Conservation (phyloP, 1,140 invertebrate species). For the Solen grandis region DNA sequence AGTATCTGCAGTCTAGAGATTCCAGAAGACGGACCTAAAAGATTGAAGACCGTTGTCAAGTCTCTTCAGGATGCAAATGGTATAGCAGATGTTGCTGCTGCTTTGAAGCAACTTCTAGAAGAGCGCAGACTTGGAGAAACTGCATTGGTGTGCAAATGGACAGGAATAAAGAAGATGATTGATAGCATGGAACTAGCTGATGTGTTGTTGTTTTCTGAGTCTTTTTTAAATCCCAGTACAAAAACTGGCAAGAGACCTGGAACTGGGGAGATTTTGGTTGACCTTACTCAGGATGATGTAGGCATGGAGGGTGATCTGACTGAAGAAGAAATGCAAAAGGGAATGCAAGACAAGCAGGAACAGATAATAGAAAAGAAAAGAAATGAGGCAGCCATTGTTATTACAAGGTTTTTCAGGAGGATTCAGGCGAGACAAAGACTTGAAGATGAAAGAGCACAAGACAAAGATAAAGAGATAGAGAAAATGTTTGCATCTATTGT, state of each 20-base stretch:
- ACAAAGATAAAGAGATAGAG: constrained; percentile 13
- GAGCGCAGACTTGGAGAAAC: constrained; percentile 53
- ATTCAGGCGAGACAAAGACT: constrained; percentile 26
- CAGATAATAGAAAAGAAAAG: constrained; percentile 40
- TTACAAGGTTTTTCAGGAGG: constrained; percentile 36
- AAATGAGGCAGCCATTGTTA: constrained; percentile 40
- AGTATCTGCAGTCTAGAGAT: constrained; percentile 52
- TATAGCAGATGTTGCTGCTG: constrained; percentile 50
- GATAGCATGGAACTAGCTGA: neutral
- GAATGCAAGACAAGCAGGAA: constrained; percentile 43
- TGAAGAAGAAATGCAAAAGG: constrained; percentile 56
- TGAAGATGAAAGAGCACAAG: constrained; percentile 1
- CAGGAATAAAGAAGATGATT: constrained; percentile 8
- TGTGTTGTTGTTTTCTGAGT: constrained; percentile 14
- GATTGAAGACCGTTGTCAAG: constrained; percentile 32
- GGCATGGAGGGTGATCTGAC: constrained; percentile 45
- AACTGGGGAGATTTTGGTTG: constrained; percentile 5
- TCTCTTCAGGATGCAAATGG: constrained; percentile 50
- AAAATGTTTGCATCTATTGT: constrained; percentile 48
- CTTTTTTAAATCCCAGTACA: neutral
- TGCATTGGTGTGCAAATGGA: constrained; percentile 58
- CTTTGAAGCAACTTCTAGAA: constrained; percentile 46
- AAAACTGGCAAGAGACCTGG: neutral
- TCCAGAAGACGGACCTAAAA: constrained; percentile 25
- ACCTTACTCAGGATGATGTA: neutral